Conservation (phyloP, 35 echinoderm and acorn worm genomes). For the Diadema setosum region DNA sequence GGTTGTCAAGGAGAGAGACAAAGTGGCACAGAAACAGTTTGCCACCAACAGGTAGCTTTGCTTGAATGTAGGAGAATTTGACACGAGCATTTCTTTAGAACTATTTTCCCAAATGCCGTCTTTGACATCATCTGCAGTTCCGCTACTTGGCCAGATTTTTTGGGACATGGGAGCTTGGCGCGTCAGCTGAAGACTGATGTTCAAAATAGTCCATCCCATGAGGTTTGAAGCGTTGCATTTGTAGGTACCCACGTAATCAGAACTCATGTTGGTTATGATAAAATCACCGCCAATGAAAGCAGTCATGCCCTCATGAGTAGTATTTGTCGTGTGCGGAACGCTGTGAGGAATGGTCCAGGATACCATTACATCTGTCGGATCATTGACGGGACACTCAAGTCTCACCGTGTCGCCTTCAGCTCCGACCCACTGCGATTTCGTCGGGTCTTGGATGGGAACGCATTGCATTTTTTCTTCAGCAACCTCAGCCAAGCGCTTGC, state of each 20-base stretch:
- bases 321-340: background rate
- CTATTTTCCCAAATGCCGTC: too few relatives aligned
- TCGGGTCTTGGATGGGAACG: background rate
- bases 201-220: background rate
- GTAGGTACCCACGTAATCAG: background rate
- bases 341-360: background rate
- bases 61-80: too few relatives aligned
- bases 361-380: background rate
- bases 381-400: background rate
- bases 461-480: background rate
- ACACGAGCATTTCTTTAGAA: too few relatives aligned
- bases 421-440: background rate
- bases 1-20: too few relatives aligned
- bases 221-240: background rate
- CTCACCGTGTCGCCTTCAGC: background rate
- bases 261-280: background rate
- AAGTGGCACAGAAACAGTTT: too few relatives aligned
- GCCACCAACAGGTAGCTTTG: too few relatives aligned
- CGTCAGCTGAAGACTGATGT: background rate
- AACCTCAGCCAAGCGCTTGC: background rate
- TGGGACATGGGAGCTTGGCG: too few relatives aligned
- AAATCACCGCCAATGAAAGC: background rate
- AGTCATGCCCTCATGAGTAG: too few relatives aligned
- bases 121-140: too few relatives aligned
- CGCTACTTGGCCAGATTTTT: too few relatives aligned